A percentile compares a stretch with the other conserved stretches of the same genome.
Conservation (phyloP, 2,888 invertebrate species). For the Drosophila villosipedis region DNA sequence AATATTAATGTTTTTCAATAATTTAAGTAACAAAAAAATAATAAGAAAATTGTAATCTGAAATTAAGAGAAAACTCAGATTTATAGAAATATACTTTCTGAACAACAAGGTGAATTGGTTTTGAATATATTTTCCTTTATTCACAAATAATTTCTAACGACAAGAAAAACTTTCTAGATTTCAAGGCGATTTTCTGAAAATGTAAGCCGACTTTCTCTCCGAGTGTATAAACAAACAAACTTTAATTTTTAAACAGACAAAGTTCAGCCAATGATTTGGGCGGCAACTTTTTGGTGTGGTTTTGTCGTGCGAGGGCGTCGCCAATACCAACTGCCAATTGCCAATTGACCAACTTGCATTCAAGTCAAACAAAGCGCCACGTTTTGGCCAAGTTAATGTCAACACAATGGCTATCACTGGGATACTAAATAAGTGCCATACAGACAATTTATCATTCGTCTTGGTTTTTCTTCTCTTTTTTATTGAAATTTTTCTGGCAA, state of each 20-base stretch:
- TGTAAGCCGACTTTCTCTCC: background rate
- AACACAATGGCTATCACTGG: slow-evolving; percentile 50
- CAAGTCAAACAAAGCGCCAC: slow-evolving; percentile 65
- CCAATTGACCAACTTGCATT: slow-evolving; percentile 53
- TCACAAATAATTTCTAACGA: background rate
- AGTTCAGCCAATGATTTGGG: slow-evolving; percentile 53
- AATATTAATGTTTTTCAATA: too few species aligned
- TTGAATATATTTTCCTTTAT: too few species aligned
- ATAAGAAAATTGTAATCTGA: too few species aligned
- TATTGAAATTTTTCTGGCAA: slow-evolving; percentile 55
- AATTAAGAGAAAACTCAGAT: too few species aligned
- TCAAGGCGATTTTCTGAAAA: background rate
- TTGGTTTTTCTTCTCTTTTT: slow-evolving; percentile 18
- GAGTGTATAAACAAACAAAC: slow-evolving; percentile 32
- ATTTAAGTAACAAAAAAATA: too few species aligned
- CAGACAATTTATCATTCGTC: slow-evolving; percentile 54
- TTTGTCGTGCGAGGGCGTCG: slow-evolving; percentile 60
- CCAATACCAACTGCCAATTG: slow-evolving; percentile 65
- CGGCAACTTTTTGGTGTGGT: slow-evolving; percentile 49
- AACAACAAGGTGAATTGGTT: too few species aligned
- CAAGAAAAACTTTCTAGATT: background rate
- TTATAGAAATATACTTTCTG: too few species aligned
- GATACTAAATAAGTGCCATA: slow-evolving; percentile 59
- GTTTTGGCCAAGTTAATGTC: slow-evolving; percentile 61
- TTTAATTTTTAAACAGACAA: slow-evolving; percentile 57